These are phyloP conservation scores for Euphydryas editha DNA, from an alignment of 2,888 invertebrate species.

Conservation along the genomic window DNA sequence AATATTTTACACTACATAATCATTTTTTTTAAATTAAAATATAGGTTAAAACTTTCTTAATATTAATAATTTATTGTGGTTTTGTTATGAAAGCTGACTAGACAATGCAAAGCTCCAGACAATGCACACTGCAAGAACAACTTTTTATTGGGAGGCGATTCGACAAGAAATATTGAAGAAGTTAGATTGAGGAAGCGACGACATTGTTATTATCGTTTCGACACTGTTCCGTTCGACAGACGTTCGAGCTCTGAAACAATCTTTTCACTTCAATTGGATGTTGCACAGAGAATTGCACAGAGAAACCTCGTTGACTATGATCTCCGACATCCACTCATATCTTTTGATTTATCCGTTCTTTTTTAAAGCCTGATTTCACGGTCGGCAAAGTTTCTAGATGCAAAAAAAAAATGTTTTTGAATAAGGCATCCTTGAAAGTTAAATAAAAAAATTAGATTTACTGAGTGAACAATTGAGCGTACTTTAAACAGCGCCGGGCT, in stretches of 20 bases:
- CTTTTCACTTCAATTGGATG: conserved; percentile 68
- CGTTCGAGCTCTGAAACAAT: conserved; percentile 69
- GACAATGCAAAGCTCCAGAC: conserved; percentile 2
- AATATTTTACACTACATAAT: too few relatives aligned
- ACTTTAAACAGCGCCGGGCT: conserved; percentile 38
- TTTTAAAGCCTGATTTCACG: conserved; percentile 27
- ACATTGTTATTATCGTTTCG: conserved; percentile 80
- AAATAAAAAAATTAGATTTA: conserved; percentile 56
- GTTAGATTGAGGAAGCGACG: conserved; percentile 79
- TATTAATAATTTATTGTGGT: not conserved
- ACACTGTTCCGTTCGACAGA: conserved; percentile 51
- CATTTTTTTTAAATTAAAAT: too few relatives aligned
- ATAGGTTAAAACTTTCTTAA: too few relatives aligned
- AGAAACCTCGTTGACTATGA: conserved; percentile 56
- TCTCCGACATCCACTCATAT: conserved; percentile 40
- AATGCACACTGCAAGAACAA: conserved; percentile 46
- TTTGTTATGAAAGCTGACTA: not conserved
- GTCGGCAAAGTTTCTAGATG: conserved; percentile 14
- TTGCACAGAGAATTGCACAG: conserved; percentile 41
- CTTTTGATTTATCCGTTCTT: conserved; percentile 28
- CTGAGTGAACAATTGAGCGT: conserved; percentile 67
- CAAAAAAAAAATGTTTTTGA: conserved; percentile 23
- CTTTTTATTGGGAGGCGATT: conserved; percentile 67
- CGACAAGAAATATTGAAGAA: conserved; percentile 74
- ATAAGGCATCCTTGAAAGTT: conserved; percentile 34